Conservation (phyloP, 2,888 invertebrate genomes). For the Hypomecis atomaria region DNA sequence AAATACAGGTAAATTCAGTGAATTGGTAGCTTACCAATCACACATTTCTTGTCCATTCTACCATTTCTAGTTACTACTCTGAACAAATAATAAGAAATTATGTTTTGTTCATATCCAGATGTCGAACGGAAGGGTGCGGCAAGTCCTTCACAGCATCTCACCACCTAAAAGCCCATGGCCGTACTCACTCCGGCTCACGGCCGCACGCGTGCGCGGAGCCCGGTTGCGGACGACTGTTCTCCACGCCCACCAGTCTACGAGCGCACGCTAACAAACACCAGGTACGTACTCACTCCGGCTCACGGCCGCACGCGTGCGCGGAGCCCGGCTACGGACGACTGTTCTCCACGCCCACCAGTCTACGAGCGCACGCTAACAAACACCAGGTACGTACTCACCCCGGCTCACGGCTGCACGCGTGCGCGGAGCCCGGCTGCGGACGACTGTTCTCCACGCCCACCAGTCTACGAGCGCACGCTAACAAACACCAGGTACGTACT, state of each 20-base stretch:
- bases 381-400: slow-evolving; percentile 92
- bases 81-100: not conserved
- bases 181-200: slow-evolving; percentile 92
- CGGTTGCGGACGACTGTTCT: slow-evolving; percentile 91
- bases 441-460: slow-evolving; percentile 94
- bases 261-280: slow-evolving; percentile 91
- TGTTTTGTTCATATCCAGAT: slow-evolving; percentile 81
- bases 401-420: slow-evolving; percentile 92
- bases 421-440: slow-evolving; percentile 87
- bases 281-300: slow-evolving; percentile 91
- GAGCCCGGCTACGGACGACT: slow-evolving; percentile 88
- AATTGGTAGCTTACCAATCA: too few relatives aligned
- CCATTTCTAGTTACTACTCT: not conserved
- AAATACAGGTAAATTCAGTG: too few relatives aligned
- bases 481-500: slow-evolving; percentile 90
- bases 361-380: slow-evolving; percentile 91
- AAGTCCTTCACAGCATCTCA: slow-evolving; percentile 97
- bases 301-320: slow-evolving; percentile 91
- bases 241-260: slow-evolving; percentile 93
- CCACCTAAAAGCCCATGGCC: slow-evolving; percentile 95
- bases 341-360: slow-evolving; percentile 93
- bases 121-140: slow-evolving; percentile 92
- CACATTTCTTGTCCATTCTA: not conserved
- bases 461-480: slow-evolving; percentile 91
- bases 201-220: slow-evolving; percentile 90